Evolutionary conservation across 2,888 invertebrate genomes (phyloP), one percentile per base, ranked within the genome.

Genomic region (Pammene fasciana): DNA sequence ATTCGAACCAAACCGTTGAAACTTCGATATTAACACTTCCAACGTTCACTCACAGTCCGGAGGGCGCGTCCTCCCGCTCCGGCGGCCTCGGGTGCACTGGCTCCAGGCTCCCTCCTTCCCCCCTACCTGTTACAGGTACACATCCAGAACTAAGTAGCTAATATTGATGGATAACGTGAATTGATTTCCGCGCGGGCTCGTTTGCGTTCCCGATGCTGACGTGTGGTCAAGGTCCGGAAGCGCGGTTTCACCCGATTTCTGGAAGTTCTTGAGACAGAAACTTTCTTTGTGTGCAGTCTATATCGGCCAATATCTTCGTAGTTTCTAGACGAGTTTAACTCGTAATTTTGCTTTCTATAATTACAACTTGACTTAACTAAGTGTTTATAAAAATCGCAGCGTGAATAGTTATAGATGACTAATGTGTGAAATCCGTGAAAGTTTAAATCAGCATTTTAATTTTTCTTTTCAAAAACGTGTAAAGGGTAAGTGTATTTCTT

Each of bases 61-160:
- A 57, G 26, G 18, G 48, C 78, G 79, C 89, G 88, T 85, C 83
- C 84, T 76, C 76, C 72, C 70, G 72, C 74, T 79, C 75, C 85
- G 83, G 81, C 75, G 84, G 80, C 84, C 78, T 78, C 85, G 86
- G 77, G 80, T 86, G 88, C 86, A 91, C 92, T 91, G 88, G 72
- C 79, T 82, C 82, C 79, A 77, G 68, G 68, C 74, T 80, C 86
- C 87, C 84, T 83, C 80, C 82, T 73, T 73, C 72, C 76, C 75
- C 75, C 79, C 78, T 82, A 89, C 91, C 90, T 90, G 92, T 85
- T 86, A 89, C 91, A 90, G 91, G 90, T 91, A 87, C 77, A 84
- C 82, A 86, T 86, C 85, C 86, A 84, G 83, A 83, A 80, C 82
- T 86, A 86, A 90, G 89, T 90, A 91, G 87, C 88, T 83, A 82